These are phyloP conservation scores for Temnothorax ravouxi DNA, from an alignment of 2,888 invertebrate species.

Conservation along the genomic window DNA sequence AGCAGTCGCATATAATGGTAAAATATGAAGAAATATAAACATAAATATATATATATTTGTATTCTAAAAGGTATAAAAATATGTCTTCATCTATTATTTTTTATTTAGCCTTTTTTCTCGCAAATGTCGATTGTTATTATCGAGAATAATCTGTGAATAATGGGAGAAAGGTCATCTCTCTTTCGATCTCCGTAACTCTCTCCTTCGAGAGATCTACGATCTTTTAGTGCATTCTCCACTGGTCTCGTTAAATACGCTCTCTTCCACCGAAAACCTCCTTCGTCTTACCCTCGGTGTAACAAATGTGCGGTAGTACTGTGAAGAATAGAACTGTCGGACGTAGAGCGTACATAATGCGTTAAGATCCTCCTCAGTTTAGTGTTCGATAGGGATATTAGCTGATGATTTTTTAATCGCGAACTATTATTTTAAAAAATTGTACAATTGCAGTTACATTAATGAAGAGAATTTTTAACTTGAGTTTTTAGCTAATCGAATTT, in stretches of 20 bases:
- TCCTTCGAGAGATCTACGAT: slow-evolving; percentile 59
- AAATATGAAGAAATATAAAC: neutral
- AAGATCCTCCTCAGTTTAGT: slow-evolving; percentile 17
- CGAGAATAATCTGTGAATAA: slow-evolving; percentile 66
- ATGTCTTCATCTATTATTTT: neutral
- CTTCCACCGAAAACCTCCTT: slow-evolving; percentile 44
- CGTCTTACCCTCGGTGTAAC: slow-evolving; percentile 57
- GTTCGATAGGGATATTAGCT: slow-evolving; percentile 11
- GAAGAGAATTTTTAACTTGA: neutral
- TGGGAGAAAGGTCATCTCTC: slow-evolving; percentile 57
- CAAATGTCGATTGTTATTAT: slow-evolving; percentile 34
- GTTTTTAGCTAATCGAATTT: neutral
- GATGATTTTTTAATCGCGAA: neutral
- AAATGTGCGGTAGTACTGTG: slow-evolving; percentile 62
- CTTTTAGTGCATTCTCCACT: slow-evolving; percentile 50
- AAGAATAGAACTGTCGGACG: slow-evolving; percentile 40
- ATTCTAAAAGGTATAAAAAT: neutral
- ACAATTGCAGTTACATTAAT: neutral
- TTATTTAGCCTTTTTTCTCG: neutral
- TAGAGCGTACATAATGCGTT: slow-evolving; percentile 44
- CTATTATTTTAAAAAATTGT: neutral
- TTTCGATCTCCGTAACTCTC: slow-evolving; percentile 50
- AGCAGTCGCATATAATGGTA: neutral
- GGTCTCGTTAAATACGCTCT: slow-evolving; percentile 58
- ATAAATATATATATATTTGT: neutral